Evolutionary conservation across 2,797 vertebrate genomes (phyloP).

Genomic region (Paramormyrops hopkinsi): DNA sequence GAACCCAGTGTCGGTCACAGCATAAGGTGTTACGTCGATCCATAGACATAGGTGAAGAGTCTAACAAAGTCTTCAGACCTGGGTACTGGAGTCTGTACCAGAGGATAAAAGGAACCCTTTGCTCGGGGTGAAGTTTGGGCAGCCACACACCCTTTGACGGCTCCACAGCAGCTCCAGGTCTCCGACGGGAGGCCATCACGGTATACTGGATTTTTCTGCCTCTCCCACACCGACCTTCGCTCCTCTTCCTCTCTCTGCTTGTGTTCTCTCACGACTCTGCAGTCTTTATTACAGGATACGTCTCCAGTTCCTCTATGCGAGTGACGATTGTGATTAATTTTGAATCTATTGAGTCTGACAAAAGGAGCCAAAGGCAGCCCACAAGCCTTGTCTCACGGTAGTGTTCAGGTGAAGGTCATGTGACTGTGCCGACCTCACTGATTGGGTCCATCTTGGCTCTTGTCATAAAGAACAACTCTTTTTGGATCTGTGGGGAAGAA

Average conservation of each 20-base stretch:
- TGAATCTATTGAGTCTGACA: slow-evolving; percentile 14
- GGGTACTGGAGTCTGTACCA: slow-evolving; percentile 14
- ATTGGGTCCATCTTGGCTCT: slow-evolving; percentile 41
- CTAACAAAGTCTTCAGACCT: background rate
- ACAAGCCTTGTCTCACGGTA: slow-evolving; percentile 24
- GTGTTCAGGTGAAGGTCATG: slow-evolving; percentile 30
- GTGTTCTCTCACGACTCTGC: background rate
- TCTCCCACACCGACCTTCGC: background rate
- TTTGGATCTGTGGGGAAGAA: slow-evolving; percentile 41
- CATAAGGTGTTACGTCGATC: background rate
- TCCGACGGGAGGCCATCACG: background rate
- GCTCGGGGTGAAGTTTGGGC: background rate
- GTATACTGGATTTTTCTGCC: background rate
- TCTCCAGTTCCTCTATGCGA: slow-evolving; percentile 9
- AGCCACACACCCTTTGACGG: background rate
- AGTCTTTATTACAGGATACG: background rate
- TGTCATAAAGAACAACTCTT: slow-evolving; percentile 43
- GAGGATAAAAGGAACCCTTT: background rate
- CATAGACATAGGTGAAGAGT: background rate
- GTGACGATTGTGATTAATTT: slow-evolving; percentile 15
- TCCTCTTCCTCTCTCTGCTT: background rate
- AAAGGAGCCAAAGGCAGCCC: slow-evolving; percentile 24
- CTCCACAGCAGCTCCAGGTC: background rate
- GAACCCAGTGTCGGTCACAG: background rate
- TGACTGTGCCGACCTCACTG: slow-evolving; percentile 35